phyloP scores from a whole-genome alignment of 1,140 invertebrate genomes.

The Drosophila ogumai region DNA sequence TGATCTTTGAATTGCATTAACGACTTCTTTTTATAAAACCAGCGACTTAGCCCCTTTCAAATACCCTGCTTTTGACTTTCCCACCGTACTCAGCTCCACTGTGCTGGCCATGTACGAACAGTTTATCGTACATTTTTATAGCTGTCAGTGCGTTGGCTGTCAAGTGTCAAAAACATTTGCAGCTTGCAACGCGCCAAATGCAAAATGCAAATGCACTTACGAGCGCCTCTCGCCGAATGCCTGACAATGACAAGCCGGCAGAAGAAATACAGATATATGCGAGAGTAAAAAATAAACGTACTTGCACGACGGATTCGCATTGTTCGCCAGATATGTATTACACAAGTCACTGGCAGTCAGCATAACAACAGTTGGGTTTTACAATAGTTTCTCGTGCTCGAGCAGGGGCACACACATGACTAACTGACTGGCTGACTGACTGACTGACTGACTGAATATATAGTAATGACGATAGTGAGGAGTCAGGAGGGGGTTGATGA shows the following conservation, averaged over 20 bases:
- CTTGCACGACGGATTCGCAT: constrained; percentile 63
- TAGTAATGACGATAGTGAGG: constrained; percentile 40
- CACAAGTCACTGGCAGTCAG: constrained; percentile 64
- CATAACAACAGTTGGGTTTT: constrained; percentile 33
- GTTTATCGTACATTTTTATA: constrained; percentile 69
- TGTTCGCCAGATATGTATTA: constrained; percentile 74
- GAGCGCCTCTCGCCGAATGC: constrained; percentile 57
- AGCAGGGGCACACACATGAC: constrained; percentile 33
- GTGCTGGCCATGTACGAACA: constrained; percentile 41
- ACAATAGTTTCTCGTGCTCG: constrained; percentile 50
- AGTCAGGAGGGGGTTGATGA: constrained; percentile 19
- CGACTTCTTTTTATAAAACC: background rate
- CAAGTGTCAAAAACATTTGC: constrained; percentile 79
- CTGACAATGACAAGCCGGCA: constrained; percentile 74
- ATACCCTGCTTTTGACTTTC: background rate
- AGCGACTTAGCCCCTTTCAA: background rate
- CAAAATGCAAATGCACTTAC: constrained; percentile 80
- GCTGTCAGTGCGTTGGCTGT: constrained; percentile 76
- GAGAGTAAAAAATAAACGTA: constrained; percentile 26
- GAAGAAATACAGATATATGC: constrained; percentile 39
- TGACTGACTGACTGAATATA: constrained; percentile 15
- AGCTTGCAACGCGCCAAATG: constrained; percentile 56
- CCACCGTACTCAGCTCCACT: constrained; percentile 1
- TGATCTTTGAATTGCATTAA: background rate
- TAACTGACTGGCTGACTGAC: constrained; percentile 14